phyloP scores from a whole-genome alignment of 2,797 vertebrate species.

The Hoplostethus atlanticus region DNA sequence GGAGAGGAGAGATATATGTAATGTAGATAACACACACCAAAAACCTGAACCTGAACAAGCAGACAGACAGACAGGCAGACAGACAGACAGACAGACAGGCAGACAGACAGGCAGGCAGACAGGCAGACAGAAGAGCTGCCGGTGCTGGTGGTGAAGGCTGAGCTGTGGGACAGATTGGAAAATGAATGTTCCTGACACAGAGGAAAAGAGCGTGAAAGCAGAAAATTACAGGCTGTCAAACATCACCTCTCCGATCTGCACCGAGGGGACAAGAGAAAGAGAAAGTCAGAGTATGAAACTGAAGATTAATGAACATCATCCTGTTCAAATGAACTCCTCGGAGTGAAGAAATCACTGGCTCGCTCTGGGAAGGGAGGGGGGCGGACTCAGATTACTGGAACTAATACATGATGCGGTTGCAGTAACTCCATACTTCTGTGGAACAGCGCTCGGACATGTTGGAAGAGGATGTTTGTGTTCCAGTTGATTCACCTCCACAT shows the following conservation, averaged over 20 bases:
- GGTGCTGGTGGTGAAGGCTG: background rate
- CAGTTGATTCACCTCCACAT: slow-evolving; percentile 10
- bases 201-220: slow-evolving; percentile 34
- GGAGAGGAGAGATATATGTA: too few relatives aligned
- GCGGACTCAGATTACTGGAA: slow-evolving; percentile 43
- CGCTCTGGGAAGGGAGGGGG: slow-evolving; percentile 15
- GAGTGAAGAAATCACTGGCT: slow-evolving; percentile 46
- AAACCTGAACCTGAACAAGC: too few relatives aligned
- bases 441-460: background rate
- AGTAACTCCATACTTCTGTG: slow-evolving; percentile 11
- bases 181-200: slow-evolving; percentile 48
- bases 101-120: background rate
- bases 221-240: slow-evolving; percentile 56
- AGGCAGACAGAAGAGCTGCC: background rate
- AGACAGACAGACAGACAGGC: slow-evolving; percentile 13
- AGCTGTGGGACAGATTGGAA: slow-evolving; percentile 19
- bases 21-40: too few relatives aligned
- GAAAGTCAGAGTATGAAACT: background rate
- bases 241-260: slow-evolving; percentile 24
- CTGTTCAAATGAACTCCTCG: slow-evolving; percentile 28
- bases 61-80: background rate
- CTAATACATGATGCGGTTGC: background rate
- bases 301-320: slow-evolving; percentile 43
- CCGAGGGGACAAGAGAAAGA: slow-evolving; percentile 14
- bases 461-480: slow-evolving; percentile 9